phyloP scores from a whole-genome alignment of 1,140 invertebrate species.

The Drosophila ogumai region DNA sequence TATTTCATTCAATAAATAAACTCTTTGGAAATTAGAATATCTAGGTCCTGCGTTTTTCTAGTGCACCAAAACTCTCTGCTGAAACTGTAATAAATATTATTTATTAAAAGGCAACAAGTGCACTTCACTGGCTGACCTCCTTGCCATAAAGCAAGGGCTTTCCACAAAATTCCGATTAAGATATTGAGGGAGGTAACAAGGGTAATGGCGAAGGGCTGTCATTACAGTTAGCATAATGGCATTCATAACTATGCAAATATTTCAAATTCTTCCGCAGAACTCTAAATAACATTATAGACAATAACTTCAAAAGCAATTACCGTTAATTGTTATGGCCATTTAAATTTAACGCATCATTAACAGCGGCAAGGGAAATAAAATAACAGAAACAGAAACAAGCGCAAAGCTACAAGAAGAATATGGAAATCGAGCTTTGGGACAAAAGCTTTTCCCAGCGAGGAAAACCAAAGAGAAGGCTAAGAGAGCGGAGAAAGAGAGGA shows the following conservation, averaged over 20 bases:
- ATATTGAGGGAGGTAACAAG: slow-evolving; percentile 7
- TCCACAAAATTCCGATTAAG: slow-evolving; percentile 3
- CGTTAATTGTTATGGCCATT: slow-evolving; percentile 82
- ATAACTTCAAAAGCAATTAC: slow-evolving; percentile 78
- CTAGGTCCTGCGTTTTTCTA: background rate
- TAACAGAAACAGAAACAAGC: slow-evolving; percentile 31
- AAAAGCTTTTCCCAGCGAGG: slow-evolving; percentile 38
- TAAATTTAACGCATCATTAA: slow-evolving; percentile 84
- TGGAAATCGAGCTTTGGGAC: slow-evolving; percentile 51
- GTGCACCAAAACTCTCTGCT: slow-evolving; percentile 6
- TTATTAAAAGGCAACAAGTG: slow-evolving; percentile 71
- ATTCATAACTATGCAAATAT: slow-evolving; percentile 42
- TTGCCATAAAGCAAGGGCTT: slow-evolving; percentile 6
- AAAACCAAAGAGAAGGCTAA: slow-evolving; percentile 9
- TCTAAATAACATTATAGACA: slow-evolving; percentile 66
- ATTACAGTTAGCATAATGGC: slow-evolving; percentile 12
- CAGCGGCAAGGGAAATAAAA: slow-evolving; percentile 39
- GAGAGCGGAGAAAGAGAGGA: slow-evolving; percentile 16
- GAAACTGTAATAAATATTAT: slow-evolving; percentile 70
- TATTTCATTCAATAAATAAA: background rate
- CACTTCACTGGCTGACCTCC: slow-evolving; percentile 47
- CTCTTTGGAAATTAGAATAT: background rate
- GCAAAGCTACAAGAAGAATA: slow-evolving; percentile 22
- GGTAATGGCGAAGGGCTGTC: slow-evolving; percentile 10
- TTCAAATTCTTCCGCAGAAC: slow-evolving; percentile 27